Percentiles rank a stretch among this genome's conserved stretches.
These are phyloP conservation scores for Serranus cabrilla DNA, from an alignment of 2,797 vertebrate genomes.

Conservation along the genomic window DNA sequence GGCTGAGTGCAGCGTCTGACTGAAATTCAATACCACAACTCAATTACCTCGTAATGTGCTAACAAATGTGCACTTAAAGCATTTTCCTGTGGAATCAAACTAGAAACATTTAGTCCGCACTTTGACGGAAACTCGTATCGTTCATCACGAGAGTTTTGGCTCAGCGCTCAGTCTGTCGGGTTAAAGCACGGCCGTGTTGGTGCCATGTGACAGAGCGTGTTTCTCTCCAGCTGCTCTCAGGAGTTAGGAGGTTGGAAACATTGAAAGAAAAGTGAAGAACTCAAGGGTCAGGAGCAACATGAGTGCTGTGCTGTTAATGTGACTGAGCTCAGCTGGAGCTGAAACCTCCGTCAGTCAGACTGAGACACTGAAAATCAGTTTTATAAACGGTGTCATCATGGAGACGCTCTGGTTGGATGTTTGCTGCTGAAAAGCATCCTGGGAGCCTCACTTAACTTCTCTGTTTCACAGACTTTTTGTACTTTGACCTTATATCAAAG, in stretches of 20 bases:
- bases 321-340: neutral
- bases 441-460: no score
- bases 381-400: no score
- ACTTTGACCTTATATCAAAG: no score
- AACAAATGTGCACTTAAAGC: slow-evolving; percentile 16
- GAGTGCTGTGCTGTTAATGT: neutral
- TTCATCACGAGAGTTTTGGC: slow-evolving; percentile 32
- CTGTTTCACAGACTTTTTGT: no score
- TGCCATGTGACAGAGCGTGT: neutral
- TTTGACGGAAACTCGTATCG: slow-evolving; percentile 17
- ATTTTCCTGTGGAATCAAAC: slow-evolving; percentile 14
- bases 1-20: slow-evolving; percentile 7
- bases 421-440: no score
- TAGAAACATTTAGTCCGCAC: neutral
- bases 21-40: slow-evolving; percentile 20
- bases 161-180: no score
- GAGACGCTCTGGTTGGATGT: no score
- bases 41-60: slow-evolving; percentile 1
- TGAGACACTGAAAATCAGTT: no score
- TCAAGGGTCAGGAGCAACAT: neutral
- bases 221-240: neutral
- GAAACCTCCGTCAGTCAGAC: no score
- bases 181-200: no score
- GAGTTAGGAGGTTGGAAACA: neutral
- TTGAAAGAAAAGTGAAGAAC: neutral